Evolutionary conservation across 1,140 invertebrate species (phyloP).

Genomic region (Heliconius himera): DNA sequence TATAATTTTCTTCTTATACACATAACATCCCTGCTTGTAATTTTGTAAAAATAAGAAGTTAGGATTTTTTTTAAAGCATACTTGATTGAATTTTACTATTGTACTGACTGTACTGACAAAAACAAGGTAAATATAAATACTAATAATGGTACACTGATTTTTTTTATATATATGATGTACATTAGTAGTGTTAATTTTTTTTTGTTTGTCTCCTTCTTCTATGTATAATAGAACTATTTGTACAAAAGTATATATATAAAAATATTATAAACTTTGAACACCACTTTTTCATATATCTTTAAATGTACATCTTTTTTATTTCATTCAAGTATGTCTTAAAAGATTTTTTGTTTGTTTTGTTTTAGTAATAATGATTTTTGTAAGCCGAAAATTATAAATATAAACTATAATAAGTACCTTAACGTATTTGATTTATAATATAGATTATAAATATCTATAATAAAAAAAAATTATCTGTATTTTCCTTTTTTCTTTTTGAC

Average conservation of each 20-base stretch:
- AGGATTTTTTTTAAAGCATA: background rate
- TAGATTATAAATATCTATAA: background rate
- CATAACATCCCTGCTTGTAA: background rate
- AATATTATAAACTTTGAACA: too few species aligned
- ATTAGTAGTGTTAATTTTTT: too few species aligned
- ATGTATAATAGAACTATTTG: too few species aligned
- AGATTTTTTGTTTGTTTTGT: background rate
- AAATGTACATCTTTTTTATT: background rate
- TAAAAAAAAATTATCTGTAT: background rate
- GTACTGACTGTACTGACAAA: too few species aligned
- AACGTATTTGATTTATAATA: background rate
- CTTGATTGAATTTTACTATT: background rate
- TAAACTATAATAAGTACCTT: background rate
- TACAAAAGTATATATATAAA: too few species aligned
- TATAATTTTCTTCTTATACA: too few species aligned
- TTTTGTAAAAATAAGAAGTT: constrained; percentile 4
- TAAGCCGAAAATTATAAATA: constrained; percentile 1
- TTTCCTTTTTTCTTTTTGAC: background rate
- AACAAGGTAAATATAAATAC: too few species aligned
- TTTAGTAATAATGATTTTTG: constrained; percentile 4
- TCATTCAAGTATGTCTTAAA: background rate
- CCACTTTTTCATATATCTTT: too few species aligned
- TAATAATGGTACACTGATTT: too few species aligned
- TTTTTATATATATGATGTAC: too few species aligned
- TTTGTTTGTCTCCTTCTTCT: too few species aligned